These are phyloP conservation scores for Ormyrus nitidulus DNA, from an alignment of 2,888 invertebrate species.

Conservation along the genomic window DNA sequence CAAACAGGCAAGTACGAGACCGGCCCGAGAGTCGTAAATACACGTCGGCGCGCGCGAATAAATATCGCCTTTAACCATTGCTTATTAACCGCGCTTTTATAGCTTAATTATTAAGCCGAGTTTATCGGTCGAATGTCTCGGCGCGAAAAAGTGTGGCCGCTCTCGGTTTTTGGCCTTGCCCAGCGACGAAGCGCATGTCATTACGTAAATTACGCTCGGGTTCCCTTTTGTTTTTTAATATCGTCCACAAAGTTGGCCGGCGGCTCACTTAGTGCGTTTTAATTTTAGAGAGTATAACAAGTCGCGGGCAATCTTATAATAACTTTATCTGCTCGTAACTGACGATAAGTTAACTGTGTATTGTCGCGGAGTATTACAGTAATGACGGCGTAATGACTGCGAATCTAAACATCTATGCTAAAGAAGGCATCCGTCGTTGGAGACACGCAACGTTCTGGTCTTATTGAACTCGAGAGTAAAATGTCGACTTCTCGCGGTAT, in stretches of 20 bases:
- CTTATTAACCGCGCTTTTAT: slow-evolving; percentile 34
- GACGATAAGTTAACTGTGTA: background rate
- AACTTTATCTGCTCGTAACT: background rate
- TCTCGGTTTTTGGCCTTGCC: background rate
- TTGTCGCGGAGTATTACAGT: background rate
- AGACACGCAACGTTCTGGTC: slow-evolving; percentile 1
- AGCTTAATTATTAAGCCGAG: slow-evolving; percentile 32
- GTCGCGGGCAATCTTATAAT: too few relatives aligned
- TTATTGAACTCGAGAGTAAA: too few relatives aligned
- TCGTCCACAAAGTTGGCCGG: too few relatives aligned
- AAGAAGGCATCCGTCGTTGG: background rate
- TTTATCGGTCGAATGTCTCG: slow-evolving; percentile 18
- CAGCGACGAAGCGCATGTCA: background rate
- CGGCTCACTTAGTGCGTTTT: background rate
- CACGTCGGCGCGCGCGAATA: slow-evolving; percentile 27
- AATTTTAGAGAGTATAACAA: background rate
- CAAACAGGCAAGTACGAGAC: background rate
- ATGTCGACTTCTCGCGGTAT: too few relatives aligned
- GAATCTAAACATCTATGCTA: background rate
- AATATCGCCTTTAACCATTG: slow-evolving; percentile 33
- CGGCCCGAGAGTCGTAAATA: slow-evolving; percentile 38
- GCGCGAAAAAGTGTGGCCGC: background rate
- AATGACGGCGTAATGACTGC: background rate
- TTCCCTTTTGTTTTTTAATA: too few relatives aligned
- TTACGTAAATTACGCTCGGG: background rate